Percentiles rank a stretch among this genome's conserved stretches.
These are phyloP conservation scores for Sander lucioperca DNA, from an alignment of 2,113 vertebrate species.

Conservation along the genomic window DNA sequence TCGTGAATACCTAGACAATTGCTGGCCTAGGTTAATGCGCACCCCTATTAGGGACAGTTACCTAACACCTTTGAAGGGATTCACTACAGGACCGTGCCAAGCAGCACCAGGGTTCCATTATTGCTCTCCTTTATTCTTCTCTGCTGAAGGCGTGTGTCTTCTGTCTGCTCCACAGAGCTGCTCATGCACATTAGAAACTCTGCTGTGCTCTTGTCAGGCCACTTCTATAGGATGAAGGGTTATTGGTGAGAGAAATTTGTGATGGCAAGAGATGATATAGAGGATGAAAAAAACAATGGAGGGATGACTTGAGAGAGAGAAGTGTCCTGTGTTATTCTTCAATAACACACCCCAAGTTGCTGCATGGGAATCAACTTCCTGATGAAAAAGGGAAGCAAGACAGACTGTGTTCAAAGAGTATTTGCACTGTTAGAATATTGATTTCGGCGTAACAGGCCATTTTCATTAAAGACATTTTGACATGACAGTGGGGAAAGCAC, in stretches of 20 bases:
- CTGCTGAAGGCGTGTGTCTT: neutral
- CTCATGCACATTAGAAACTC: neutral
- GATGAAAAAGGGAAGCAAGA: neutral
- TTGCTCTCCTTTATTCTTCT: constrained; percentile 1
- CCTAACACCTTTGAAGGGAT: constrained; percentile 47
- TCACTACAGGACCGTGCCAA: constrained; percentile 21
- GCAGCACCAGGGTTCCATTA: neutral
- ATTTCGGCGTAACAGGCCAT: neutral
- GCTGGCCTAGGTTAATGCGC: constrained; percentile 43
- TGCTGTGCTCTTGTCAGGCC: neutral
- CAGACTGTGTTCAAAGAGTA: neutral
- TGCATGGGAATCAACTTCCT: neutral
- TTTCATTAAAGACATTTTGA: neutral
- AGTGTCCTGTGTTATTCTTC: neutral
- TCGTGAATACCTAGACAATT: constrained; percentile 37
- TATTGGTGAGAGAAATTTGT: constrained; percentile 4
- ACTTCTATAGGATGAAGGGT: neutral
- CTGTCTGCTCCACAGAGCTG: constrained; percentile 13
- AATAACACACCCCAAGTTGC: neutral
- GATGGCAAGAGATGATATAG: neutral
- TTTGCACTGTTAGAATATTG: neutral
- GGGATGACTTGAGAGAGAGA: neutral
- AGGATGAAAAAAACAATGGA: neutral
- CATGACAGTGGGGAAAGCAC: neutral
- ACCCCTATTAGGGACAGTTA: constrained; percentile 34